Conservation (phyloP, 2,113 vertebrate species). For the Chitala chitala region DNA sequence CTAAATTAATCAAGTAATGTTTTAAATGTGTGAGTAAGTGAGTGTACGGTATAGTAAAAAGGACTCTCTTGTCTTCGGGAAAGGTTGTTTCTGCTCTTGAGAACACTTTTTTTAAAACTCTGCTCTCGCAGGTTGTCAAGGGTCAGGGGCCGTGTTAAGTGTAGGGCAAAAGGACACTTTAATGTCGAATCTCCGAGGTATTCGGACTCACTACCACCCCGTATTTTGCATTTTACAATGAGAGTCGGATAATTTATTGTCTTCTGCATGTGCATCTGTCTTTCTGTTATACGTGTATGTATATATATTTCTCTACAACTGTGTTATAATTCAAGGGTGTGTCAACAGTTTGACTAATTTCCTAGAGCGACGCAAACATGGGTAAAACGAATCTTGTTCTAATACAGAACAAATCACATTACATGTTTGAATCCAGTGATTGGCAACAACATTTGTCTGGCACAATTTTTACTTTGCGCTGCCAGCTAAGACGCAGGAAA, state of each 20-base stretch:
- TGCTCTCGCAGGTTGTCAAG: slow-evolving; percentile 42
- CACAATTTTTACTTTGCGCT: slow-evolving; percentile 36
- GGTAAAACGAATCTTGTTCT: slow-evolving; percentile 27
- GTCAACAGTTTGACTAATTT: slow-evolving; percentile 4
- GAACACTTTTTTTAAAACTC: slow-evolving; percentile 41
- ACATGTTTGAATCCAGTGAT: slow-evolving; percentile 44
- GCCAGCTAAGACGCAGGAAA: slow-evolving; percentile 31
- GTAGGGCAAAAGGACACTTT: slow-evolving; percentile 56
- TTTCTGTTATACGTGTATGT: no score
- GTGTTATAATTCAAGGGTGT: background rate
- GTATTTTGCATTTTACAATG: slow-evolving; percentile 28
- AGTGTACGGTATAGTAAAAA: background rate
- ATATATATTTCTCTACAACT: background rate
- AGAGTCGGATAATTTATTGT: background rate
- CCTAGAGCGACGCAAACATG: background rate
- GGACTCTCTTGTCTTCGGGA: slow-evolving; percentile 20
- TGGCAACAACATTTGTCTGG: slow-evolving; percentile 65
- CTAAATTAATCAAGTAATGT: no score
- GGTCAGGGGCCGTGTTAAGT: slow-evolving; percentile 67
- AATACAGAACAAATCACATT: slow-evolving; percentile 24
- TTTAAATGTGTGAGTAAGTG: no score
- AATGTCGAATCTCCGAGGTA: slow-evolving; percentile 38
- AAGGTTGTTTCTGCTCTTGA: slow-evolving; percentile 41
- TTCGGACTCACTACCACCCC: slow-evolving; percentile 39
- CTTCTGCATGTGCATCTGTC: no score